phyloP scores from a whole-genome alignment of 2,797 vertebrate species.

The Carcharodon carcharias region DNA sequence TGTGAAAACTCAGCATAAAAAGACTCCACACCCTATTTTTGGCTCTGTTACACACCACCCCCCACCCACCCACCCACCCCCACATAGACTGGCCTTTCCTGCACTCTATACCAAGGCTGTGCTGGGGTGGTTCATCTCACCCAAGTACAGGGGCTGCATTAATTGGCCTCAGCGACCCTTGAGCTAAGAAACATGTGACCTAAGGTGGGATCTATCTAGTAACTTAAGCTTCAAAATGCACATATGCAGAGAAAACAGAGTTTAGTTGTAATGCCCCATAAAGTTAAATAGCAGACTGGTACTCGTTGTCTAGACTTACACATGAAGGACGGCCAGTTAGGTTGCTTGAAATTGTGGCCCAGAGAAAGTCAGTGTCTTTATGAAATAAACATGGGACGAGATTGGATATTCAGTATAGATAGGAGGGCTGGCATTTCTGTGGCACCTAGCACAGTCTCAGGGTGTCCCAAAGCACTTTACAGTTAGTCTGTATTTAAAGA shows the following conservation, averaged over 20 bases:
- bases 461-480: no score
- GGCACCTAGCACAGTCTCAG: not conserved
- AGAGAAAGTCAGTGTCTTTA: not conserved
- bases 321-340: not conserved
- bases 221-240: not conserved
- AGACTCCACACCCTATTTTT: not conserved
- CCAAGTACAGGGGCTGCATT: not conserved
- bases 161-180: no score
- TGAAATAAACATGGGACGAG: not conserved
- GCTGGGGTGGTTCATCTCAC: not conserved
- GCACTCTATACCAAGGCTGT: fast-evolving
- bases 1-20: not conserved
- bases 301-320: not conserved
- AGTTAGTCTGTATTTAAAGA: not conserved
- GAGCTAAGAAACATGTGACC: not conserved
- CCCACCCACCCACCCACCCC: no score
- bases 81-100: not conserved
- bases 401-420: not conserved
- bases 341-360: not conserved
- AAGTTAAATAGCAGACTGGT: not conserved
- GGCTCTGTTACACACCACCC: not conserved
- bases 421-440: not conserved
- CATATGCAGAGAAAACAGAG: not conserved
- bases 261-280: not conserved
- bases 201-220: not conserved